Base-by-base conservation (phyloP, 2,888 invertebrate genomes). In the Macropis europaea region DNA sequence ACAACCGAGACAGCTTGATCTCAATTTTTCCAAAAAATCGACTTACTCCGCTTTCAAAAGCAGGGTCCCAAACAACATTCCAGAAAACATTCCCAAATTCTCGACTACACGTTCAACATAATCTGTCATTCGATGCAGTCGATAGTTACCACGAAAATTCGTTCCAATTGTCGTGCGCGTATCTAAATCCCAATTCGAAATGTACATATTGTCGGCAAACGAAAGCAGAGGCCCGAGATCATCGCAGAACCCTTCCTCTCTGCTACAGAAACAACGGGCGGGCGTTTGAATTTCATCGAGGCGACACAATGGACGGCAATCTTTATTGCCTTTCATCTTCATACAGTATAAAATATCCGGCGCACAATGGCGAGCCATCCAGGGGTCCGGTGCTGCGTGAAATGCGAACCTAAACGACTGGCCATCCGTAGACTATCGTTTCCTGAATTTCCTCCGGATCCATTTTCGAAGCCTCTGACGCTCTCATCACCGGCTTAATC, bases 321-420 rank as follows among this genome's bases (percentile, higher is more conserved):
- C 78, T 77, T 74, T 74, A 74, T 62, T 79, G 66, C 70, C 73
- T 81, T 75, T 69, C 77, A 73, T 70, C 79, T 70, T 81, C 73
- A 53, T 71, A 71, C 68, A 48, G 64, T 79, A 73, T 67, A 64
- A 73, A 73, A 79, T 79, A 79, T 76, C 79, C 76, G 72, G 52
- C 53, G 38, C 48, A 79, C 73, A 76, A 79, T 76, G 68, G 68
- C 73, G 52, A 26, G 40, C 73, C 62, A 79, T 76, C 76, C 71
- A 59, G 57, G 48, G 75, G 67, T 60, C 63, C 79, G 71, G 17
- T 71, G 77, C 79, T 81, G 82, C 84, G 82, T 84, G 84, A 84
- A 84, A 84, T 82, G 76, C 82, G 80, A 82, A 82, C 82, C 78
- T 82, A 83, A 83, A 83, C 82, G 84, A 67, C 56, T 67, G 61